These are phyloP conservation scores for Carduelis carduelis DNA, from an alignment of 2,797 vertebrate species.

Conservation along the genomic window DNA sequence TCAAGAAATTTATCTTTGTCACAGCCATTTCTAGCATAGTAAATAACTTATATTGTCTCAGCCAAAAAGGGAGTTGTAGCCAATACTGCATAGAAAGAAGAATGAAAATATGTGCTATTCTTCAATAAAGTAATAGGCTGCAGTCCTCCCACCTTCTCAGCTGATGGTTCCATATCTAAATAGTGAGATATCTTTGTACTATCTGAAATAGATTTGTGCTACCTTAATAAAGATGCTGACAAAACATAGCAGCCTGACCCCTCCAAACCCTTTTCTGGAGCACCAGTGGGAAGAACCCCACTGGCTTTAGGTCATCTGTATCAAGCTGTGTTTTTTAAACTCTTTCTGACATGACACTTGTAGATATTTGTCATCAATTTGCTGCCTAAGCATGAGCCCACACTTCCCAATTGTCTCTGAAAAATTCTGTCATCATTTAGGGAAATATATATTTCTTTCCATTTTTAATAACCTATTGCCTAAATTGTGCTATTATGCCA, in stretches of 20 bases:
- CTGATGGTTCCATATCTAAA: not conserved
- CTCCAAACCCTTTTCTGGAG: not conserved
- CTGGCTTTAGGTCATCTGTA: not conserved
- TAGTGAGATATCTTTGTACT: not conserved
- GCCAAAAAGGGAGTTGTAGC: not conserved
- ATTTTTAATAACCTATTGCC: conserved; percentile 8
- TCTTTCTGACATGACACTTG: not conserved
- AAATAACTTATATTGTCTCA: not conserved
- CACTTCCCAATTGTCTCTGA: not conserved
- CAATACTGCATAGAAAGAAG: not conserved
- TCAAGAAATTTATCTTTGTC: not conserved
- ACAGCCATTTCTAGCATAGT: not conserved
- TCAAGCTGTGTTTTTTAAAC: fast-evolving
- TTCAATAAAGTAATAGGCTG: not conserved
- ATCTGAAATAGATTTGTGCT: not conserved
- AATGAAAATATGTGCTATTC: not conserved
- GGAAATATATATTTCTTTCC: not conserved
- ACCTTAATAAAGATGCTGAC: not conserved
- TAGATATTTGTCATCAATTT: not conserved
- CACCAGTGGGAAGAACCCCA: fast-evolving
- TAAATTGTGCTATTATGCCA: not conserved
- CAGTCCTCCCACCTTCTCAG: not conserved
- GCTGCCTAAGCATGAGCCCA: not conserved
- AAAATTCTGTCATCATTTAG: not conserved
- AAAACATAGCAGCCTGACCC: not conserved